Evolutionary conservation across 1,140 invertebrate species (phyloP).

Genomic region (Drosophila nikananu): DNA sequence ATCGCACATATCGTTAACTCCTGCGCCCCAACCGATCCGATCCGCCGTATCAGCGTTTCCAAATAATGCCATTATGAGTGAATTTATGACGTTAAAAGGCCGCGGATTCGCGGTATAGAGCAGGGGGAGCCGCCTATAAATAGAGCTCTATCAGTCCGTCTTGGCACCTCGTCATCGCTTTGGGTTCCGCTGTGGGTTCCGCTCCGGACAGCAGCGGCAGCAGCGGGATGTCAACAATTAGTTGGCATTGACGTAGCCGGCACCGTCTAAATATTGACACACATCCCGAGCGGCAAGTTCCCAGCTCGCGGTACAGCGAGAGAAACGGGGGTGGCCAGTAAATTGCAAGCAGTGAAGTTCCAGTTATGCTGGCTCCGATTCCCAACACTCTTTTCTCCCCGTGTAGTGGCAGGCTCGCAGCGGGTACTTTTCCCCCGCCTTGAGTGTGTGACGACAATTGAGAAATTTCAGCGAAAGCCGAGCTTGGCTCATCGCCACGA

Average conservation of each 20-base stretch:
- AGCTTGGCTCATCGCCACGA: slow-evolving; percentile 27
- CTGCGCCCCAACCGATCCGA: not conserved
- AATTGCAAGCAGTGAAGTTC: not conserved
- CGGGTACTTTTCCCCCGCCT: slow-evolving; percentile 34
- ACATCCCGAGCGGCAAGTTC: slow-evolving; percentile 25
- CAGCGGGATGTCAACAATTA: slow-evolving; percentile 56
- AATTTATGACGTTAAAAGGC: slow-evolving; percentile 63
- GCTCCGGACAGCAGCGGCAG: not conserved
- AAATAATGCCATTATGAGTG: slow-evolving; percentile 5
- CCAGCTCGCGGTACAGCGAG: slow-evolving; percentile 3
- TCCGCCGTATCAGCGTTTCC: slow-evolving; percentile 8
- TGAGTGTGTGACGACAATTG: slow-evolving; percentile 33
- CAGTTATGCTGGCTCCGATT: not conserved
- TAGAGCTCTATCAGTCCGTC: slow-evolving; percentile 47
- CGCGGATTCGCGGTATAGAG: slow-evolving; percentile 3
- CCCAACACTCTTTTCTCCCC: not conserved
- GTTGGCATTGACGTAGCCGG: slow-evolving; percentile 48
- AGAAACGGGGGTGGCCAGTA: not conserved
- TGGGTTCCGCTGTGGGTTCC: slow-evolving; percentile 6
- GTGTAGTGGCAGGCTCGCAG: slow-evolving; percentile 1
- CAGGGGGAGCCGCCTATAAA: slow-evolving; percentile 32
- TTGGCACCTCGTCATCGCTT: slow-evolving; percentile 46
- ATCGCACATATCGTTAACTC: slow-evolving; percentile 14
- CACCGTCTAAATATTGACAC: slow-evolving; percentile 44
- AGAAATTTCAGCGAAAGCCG: slow-evolving; percentile 50